phyloP scores from a whole-genome alignment of 2,797 vertebrate genomes.

The Sebastes kiyomatsui region DNA sequence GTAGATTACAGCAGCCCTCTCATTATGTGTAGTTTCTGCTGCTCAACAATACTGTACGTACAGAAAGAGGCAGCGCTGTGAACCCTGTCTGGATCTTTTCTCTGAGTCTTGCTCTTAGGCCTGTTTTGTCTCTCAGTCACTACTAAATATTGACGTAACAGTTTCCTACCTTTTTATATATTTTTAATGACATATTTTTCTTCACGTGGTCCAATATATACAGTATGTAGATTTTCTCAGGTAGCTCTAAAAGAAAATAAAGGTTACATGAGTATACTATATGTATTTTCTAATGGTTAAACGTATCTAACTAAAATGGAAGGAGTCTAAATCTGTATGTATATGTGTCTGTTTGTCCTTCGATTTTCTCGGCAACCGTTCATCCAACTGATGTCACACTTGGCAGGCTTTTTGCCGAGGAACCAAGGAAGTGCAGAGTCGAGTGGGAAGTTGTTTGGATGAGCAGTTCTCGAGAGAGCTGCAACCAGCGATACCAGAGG shows the following conservation, averaged over 20 bases:
- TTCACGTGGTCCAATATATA: background rate
- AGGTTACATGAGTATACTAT: background rate
- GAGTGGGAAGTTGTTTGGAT: background rate
- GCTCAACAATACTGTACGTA: slow-evolving; percentile 3
- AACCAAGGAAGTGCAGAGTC: background rate
- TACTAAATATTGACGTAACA: background rate
- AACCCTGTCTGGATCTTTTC: background rate
- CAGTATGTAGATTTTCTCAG: background rate
- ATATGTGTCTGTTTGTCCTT: background rate
- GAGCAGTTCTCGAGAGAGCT: no score
- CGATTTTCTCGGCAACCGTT: background rate
- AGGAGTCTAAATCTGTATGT: background rate
- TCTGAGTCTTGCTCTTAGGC: background rate
- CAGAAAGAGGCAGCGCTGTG: background rate
- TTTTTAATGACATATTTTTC: background rate
- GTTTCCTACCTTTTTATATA: background rate
- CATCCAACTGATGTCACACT: background rate
- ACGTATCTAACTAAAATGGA: no score
- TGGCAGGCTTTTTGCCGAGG: background rate
- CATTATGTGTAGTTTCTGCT: slow-evolving; percentile 54
- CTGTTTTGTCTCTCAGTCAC: background rate
- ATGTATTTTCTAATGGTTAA: background rate
- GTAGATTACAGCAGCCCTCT: slow-evolving; percentile 61
- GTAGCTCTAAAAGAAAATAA: background rate
- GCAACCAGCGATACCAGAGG: no score